Evolutionary conservation across 1,140 invertebrate species (phyloP), one percentile per base, ranked within the genome.

Genomic region (Neoseiulus cucumeris): DNA sequence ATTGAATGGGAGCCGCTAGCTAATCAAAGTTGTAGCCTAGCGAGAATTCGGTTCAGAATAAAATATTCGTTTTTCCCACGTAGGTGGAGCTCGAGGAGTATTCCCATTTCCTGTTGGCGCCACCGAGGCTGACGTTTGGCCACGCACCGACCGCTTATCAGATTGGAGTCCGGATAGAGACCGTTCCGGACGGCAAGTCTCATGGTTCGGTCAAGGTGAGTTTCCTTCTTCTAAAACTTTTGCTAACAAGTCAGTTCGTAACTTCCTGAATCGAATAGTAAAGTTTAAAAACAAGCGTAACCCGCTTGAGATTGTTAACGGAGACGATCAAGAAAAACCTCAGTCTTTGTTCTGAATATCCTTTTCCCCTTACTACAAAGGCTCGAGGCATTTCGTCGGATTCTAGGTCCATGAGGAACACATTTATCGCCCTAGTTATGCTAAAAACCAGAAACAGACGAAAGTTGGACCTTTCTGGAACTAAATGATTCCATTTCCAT

Each of bases 181-280:
- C 9, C 51, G 51, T 25, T 33, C 25, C 25, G 51, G 51, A 17
- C 51, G 51, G 9, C 51, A 59, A 25, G 51, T 59, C 22, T 25
- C 51, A 25, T 59, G 51, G 51, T 59, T 59, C 22, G 51, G 51
- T 17, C 51, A 59, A 59, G 51, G 51, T 59, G 17, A 59, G 51
- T 59, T 2, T 1, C 17, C 25, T 6, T 59, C 33, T 39, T 6
- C 33, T 6, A 39, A 39, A 39, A 28, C 18, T 44, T 44, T 44
- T 44, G 42, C 12, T n/a, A n/a, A 12, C n/a, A 14, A 44, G 42
- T 44, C n/a, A 14, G n/a, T 44, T 14, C 12, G 42, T 44, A 44
- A 44, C n/a, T n/a, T 14, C 12, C 42, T 44, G n/a, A 44, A 44
- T 44, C 42, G n/a, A 44, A 44, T 14, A 12, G n/a, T n/a, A 44